A percentile compares a stretch with the other conserved stretches of the same genome.
Conservation (phyloP, 2,888 invertebrate species). For the Brachyptera putata region DNA sequence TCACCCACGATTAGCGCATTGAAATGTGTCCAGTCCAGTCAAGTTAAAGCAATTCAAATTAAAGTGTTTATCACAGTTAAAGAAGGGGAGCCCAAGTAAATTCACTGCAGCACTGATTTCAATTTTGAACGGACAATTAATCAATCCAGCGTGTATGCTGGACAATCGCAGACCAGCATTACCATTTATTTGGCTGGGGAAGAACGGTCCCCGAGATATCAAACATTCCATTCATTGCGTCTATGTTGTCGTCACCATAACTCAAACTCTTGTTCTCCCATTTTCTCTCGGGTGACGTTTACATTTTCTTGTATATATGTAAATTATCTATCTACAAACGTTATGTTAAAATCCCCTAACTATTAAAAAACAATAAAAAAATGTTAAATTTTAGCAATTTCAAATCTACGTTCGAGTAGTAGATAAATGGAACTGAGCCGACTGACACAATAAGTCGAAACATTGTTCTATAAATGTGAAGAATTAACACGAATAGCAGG, state of each 20-base stretch:
- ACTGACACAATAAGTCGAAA: too few species aligned
- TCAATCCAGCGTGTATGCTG: slow-evolving; percentile 28
- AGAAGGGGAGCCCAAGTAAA: slow-evolving; percentile 19
- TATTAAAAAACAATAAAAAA: too few species aligned
- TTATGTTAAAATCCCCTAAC: too few species aligned
- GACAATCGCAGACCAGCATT: not conserved
- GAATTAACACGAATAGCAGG: slow-evolving; percentile 7
- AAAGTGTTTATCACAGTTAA: not conserved
- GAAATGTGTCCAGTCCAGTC: slow-evolving; percentile 18
- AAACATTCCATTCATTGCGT: slow-evolving; percentile 1
- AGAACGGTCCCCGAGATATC: not conserved
- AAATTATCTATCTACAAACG: too few species aligned
- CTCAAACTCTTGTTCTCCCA: not conserved
- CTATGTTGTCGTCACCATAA: slow-evolving; percentile 2
- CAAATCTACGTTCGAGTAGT: too few species aligned
- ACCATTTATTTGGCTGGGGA: slow-evolving; percentile 1
- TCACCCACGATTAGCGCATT: slow-evolving; percentile 14
- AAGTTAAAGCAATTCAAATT: slow-evolving; percentile 13
- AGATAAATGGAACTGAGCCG: too few species aligned
- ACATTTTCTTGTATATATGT: too few species aligned
- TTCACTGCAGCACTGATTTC: slow-evolving; percentile 30
- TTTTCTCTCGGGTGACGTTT: too few species aligned
- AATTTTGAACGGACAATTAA: slow-evolving; percentile 35
- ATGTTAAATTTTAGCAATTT: too few species aligned
- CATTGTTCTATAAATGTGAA: slow-evolving; percentile 8